A percentile compares a stretch with the other conserved stretches of the same genome.
Evolutionary conservation across 2,888 invertebrate genomes (phyloP).

Genomic region (Cataglyphis albicans): DNA sequence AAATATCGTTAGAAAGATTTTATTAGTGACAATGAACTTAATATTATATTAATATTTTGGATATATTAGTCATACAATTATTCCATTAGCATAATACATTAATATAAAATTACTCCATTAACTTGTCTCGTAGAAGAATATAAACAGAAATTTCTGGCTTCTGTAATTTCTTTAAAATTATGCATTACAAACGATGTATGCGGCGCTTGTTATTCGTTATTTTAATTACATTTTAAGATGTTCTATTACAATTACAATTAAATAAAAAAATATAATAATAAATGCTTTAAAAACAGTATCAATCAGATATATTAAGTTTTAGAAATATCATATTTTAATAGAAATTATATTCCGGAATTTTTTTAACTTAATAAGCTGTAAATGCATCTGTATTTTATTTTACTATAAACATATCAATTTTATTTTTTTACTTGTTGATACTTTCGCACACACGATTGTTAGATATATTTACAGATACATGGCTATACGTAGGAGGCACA

Average conservation of each 20-base stretch:
- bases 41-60: neutral
- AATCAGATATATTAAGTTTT: neutral
- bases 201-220: constrained; percentile 26
- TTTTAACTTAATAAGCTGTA: neutral
- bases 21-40: neutral
- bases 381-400: neutral
- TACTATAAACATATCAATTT: neutral
- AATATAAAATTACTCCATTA: neutral
- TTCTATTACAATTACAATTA: neutral
- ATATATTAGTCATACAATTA: neutral
- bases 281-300: neutral
- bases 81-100: too few relatives aligned
- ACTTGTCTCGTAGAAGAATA: neutral
- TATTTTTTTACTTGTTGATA: neutral
- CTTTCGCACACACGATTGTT: neutral
- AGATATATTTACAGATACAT: neutral
- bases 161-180: constrained; percentile 15
- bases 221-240: constrained; percentile 24
- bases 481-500: neutral
- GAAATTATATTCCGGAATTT: neutral
- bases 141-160: neutral
- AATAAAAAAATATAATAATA: neutral
- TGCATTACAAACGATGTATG: neutral
- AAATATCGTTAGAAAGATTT: neutral
- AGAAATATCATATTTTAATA: neutral